Conservation (phyloP, 2,888 invertebrate genomes). For the Aphidius colemani region DNA sequence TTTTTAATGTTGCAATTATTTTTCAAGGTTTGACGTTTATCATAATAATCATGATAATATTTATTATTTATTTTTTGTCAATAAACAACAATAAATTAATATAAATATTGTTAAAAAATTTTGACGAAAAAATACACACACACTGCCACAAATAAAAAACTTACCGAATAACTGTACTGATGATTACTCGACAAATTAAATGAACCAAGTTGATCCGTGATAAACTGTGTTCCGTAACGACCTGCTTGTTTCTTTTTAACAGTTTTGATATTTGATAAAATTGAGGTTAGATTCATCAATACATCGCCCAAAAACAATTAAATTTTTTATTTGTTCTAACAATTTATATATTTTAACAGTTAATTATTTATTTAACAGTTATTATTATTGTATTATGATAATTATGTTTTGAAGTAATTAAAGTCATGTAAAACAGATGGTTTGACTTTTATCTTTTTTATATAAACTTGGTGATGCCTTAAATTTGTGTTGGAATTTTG, state of each 20-base stretch:
- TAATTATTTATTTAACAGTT: background rate
- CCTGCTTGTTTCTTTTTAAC: constrained; percentile 48
- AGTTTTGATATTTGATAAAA: constrained; percentile 40
- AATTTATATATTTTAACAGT: background rate
- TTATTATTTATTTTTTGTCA: too few species aligned
- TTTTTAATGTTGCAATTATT: background rate
- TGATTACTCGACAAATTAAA: constrained; percentile 46
- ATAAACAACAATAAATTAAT: background rate
- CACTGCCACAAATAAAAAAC: constrained; percentile 12
- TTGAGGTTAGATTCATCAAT: constrained; percentile 56
- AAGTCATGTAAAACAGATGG: constrained; percentile 6
- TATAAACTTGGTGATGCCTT: background rate
- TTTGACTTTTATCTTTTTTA: background rate
- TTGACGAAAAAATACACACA: background rate
- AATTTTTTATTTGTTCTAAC: constrained; percentile 17
- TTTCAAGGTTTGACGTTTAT: too few species aligned
- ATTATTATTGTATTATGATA: background rate
- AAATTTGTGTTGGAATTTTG: background rate
- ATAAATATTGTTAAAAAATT: constrained; percentile 4
- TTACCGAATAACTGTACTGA: constrained; percentile 41
- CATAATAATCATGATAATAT: too few species aligned
- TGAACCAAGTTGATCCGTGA: constrained; percentile 45
- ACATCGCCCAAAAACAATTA: constrained; percentile 40
- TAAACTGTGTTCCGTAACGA: constrained; percentile 44
- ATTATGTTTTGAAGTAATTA: too few species aligned